phyloP scores from a whole-genome alignment of 2,888 invertebrate genomes.

The Periphyllus acericola region DNA sequence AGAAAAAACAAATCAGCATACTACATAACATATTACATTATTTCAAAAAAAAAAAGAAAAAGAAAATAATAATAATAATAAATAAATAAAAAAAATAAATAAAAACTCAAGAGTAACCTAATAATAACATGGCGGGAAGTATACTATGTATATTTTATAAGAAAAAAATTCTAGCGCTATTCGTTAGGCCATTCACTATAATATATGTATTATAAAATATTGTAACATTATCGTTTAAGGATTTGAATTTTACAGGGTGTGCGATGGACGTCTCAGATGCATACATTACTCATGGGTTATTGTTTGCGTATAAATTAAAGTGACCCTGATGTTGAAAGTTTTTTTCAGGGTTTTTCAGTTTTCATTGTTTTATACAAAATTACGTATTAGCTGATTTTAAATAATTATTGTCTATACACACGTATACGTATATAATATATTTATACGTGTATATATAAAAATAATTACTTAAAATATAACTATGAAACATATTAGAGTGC shows the following conservation, averaged over 20 bases:
- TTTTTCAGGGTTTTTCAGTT: neutral
- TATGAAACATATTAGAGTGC: neutral
- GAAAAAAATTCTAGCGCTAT: constrained; percentile 48
- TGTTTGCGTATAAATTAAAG: constrained; percentile 21
- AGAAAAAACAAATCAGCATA: constrained; percentile 62
- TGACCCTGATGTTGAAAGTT: neutral
- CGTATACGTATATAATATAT: neutral
- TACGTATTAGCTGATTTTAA: neutral
- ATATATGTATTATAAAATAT: constrained; percentile 9
- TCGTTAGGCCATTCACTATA: constrained; percentile 53
- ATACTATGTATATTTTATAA: constrained; percentile 35
- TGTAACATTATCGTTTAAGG: constrained; percentile 15
- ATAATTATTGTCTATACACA: neutral
- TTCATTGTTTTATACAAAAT: neutral
- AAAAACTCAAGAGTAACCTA: constrained; percentile 48
- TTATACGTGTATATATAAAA: too few species aligned
- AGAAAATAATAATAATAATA: constrained; percentile 53
- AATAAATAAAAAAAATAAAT: constrained; percentile 47
- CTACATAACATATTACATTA: constrained; percentile 57
- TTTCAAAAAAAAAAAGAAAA: constrained; percentile 27
- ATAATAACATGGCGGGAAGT: constrained; percentile 39
- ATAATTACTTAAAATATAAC: neutral
- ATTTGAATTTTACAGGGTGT: constrained; percentile 28
- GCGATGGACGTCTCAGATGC: constrained; percentile 26
- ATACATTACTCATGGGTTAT: constrained; percentile 28